Evolutionary conservation across 2,113 vertebrate genomes (phyloP).

Genomic region (Sminthopsis crassicaudata): DNA sequence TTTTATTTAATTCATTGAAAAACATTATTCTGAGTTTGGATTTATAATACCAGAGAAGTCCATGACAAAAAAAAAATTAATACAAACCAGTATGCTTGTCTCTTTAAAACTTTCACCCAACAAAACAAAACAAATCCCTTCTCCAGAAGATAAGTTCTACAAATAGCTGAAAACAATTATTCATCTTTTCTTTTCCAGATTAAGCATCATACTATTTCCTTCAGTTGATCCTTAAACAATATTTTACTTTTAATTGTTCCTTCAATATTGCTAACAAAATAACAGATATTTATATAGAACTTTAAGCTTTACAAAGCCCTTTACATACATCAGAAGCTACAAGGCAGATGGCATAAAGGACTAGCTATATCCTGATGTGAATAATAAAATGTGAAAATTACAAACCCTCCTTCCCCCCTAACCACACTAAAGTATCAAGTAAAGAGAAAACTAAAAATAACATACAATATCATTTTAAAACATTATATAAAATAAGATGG

Average conservation of each 20-base stretch:
- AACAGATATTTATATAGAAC: neutral
- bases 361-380: slow-evolving; percentile 53
- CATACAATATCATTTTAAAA: slow-evolving; percentile 20
- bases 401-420: slow-evolving; percentile 3
- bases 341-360: slow-evolving; percentile 48
- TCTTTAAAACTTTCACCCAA: neutral
- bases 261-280: neutral
- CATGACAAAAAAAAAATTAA: neutral
- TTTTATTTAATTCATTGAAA: neutral
- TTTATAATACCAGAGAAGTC: neutral
- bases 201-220: neutral
- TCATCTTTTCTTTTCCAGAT: neutral
- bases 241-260: neutral
- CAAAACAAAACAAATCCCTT: neutral
- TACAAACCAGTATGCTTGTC: neutral
- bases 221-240: neutral
- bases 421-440: neutral
- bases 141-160: too few relatives aligned
- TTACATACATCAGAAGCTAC: neutral
- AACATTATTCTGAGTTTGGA: neutral
- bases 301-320: too few relatives aligned
- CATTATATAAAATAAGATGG: neutral
- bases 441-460: slow-evolving; percentile 11
- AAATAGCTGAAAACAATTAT: neutral
- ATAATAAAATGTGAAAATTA: slow-evolving; percentile 37